A percentile compares a stretch with the other conserved stretches of the same genome.
phyloP scores from a whole-genome alignment of 2,797 vertebrate species.

The Vespertilio murinus region DNA sequence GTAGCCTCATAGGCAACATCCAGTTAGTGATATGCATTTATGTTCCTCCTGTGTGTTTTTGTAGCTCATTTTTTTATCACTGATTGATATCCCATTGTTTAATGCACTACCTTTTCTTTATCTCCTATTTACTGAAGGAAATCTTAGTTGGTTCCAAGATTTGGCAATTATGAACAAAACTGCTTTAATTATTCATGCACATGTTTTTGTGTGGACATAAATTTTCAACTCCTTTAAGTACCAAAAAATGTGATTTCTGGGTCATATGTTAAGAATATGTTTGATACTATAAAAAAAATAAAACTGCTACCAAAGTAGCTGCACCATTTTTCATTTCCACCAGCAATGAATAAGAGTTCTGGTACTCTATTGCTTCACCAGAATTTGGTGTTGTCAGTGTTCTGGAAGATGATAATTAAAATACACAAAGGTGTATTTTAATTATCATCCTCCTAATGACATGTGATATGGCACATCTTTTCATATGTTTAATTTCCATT shows the following conservation, averaged over 20 bases:
- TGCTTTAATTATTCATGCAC: not conserved
- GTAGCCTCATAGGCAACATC: not conserved
- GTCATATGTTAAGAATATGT: not conserved
- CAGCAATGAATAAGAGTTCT: not conserved
- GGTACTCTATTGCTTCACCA: not conserved
- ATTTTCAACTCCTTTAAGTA: conserved; percentile 4
- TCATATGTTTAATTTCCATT: not conserved
- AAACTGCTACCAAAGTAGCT: not conserved
- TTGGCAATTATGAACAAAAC: not conserved
- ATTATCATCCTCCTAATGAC: not conserved
- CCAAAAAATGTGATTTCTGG: not conserved
- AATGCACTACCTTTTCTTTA: not conserved
- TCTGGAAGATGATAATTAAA: not conserved
- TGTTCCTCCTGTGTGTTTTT: not conserved
- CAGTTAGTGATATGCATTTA: not conserved
- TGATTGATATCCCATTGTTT: not conserved
- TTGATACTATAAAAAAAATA: not conserved
- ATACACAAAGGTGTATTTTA: not conserved
- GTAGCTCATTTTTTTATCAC: not conserved
- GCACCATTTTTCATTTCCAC: not conserved
- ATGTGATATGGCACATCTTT: not conserved
- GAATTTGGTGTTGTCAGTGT: not conserved
- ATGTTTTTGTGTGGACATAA: not conserved
- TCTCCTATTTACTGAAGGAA: not conserved
- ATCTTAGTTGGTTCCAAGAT: not conserved